These are phyloP conservation scores for Myripristis murdjan DNA, from an alignment of 2,797 vertebrate species.

Conservation along the genomic window DNA sequence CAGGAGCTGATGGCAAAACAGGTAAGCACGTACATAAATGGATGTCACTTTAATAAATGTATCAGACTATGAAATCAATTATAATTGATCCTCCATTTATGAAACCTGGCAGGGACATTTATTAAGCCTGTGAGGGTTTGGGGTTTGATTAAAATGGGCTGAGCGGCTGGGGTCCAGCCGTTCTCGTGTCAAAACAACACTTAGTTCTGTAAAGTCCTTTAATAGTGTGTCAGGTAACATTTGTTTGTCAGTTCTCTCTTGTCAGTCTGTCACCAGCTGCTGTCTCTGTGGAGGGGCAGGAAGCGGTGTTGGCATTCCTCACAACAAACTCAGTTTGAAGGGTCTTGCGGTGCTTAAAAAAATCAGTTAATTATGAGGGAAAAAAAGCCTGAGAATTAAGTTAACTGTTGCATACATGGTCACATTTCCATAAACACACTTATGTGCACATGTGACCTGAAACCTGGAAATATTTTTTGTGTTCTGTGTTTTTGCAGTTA, in stretches of 20 bases:
- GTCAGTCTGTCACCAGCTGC: slow-evolving; percentile 64
- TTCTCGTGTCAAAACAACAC: slow-evolving; percentile 78
- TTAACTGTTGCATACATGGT: slow-evolving; percentile 2
- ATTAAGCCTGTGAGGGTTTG: slow-evolving; percentile 83
- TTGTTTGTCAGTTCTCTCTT: slow-evolving; percentile 66
- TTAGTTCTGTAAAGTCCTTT: slow-evolving; percentile 72
- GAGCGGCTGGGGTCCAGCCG: slow-evolving; percentile 59
- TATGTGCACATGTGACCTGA: not conserved
- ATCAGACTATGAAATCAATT: slow-evolving; percentile 88
- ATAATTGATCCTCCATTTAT: slow-evolving; percentile 87
- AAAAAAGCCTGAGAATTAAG: slow-evolving; percentile 2
- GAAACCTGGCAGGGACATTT: slow-evolving; percentile 87
- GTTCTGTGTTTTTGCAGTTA: slow-evolving; percentile 24
- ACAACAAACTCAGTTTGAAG: slow-evolving; percentile 16
- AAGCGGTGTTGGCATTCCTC: slow-evolving; percentile 38
- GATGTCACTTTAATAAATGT: slow-evolving; percentile 89
- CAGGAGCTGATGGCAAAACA: slow-evolving; percentile 72
- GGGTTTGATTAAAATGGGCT: slow-evolving; percentile 83
- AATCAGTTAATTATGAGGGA: slow-evolving; percentile 33
- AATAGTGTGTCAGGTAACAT: slow-evolving; percentile 77
- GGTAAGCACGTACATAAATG: slow-evolving; percentile 83
- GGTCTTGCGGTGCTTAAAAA: slow-evolving; percentile 15
- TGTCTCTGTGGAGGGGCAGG: slow-evolving; percentile 33
- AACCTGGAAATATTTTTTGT: slow-evolving; percentile 32
- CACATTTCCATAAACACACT: not conserved